Base-by-base conservation (phyloP, 2,113 vertebrate species). In the Colossoma macropomum region DNA sequence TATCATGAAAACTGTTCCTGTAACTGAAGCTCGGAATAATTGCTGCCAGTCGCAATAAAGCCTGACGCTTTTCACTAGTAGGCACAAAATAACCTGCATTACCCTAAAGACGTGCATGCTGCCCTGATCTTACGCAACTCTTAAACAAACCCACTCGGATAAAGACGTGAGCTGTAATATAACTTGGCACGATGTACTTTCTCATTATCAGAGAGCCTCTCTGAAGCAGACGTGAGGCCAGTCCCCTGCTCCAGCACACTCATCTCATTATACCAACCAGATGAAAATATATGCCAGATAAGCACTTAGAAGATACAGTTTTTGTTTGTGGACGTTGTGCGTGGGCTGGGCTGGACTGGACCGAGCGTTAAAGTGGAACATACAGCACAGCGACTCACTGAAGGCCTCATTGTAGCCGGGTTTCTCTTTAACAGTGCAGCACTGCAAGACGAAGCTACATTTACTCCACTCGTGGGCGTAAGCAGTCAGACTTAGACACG, bases 201-300 rank as follows among this genome's bases (percentile, higher is more conserved):
- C 81, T 88, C 89, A 84, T 87, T 83, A 90, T 84, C 75, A 48
- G n/a, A 83, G 68, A 62, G 32, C 38, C 28, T n/a, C 66, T 72
- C 54, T 73, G 63, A 32, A 69, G 84, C 79, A 88, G 74, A 86
- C 83, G 85, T 81, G 73, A 87, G 77, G 80, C 75, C 76, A 59
- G 62, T 83, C 59, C 69, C 82, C 75, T 65, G 77, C 69, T 83
- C 72, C 81, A 72, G 79, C 54, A 63, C 77, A 30, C 82, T 82
- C 79, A 74, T 65, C 82, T 88, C 82, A 87, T 88, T 87, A 88
- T 81, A 88, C 73, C 32, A 85, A 48, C 15, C 30, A 75, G 73
- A 77, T 84, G 83, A 84, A 80, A 82, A 86, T 79, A 84, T 86
- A 80, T 82, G 85, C 85, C 77, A 73, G 78, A 74, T 77, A 71